These are phyloP conservation scores for Malthinus seriepunctatus DNA, from an alignment of 2,888 invertebrate genomes.

Conservation along the genomic window DNA sequence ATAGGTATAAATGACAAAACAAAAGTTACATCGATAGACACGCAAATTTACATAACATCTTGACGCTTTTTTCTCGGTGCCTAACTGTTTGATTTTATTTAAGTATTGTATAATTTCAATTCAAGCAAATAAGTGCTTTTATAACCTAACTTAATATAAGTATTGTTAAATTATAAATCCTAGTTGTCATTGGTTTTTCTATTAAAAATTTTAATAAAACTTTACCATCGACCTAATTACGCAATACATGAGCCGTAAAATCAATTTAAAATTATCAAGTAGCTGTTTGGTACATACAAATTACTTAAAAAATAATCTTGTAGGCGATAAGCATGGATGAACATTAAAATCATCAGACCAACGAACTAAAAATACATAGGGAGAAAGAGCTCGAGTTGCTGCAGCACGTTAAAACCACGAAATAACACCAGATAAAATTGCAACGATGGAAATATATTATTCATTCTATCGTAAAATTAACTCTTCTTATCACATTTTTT, in stretches of 20 bases:
- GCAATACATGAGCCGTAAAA: neutral
- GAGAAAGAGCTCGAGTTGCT: neutral
- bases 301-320: constrained; percentile 34
- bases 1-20: too few relatives aligned
- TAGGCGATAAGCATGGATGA: constrained; percentile 35
- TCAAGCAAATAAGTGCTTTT: too few relatives aligned
- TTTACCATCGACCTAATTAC: too few relatives aligned
- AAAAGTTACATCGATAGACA: too few relatives aligned
- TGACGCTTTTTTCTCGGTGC: too few relatives aligned
- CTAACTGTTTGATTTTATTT: too few relatives aligned
- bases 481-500: neutral
- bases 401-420: neutral
- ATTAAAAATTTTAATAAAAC: too few relatives aligned
- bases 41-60: too few relatives aligned
- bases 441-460: neutral
- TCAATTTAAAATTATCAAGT: constrained; percentile 3
- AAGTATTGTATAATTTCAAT: too few relatives aligned
- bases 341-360: constrained; percentile 23
- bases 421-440: constrained; percentile 5
- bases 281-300: constrained; percentile 10
- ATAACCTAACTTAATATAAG: too few relatives aligned
- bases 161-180: too few relatives aligned
- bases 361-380: neutral
- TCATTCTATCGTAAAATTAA: neutral
- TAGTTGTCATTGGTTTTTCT: too few relatives aligned